These are phyloP conservation scores for Bellardia pandia DNA, from an alignment of 2,888 invertebrate genomes.

Conservation along the genomic window DNA sequence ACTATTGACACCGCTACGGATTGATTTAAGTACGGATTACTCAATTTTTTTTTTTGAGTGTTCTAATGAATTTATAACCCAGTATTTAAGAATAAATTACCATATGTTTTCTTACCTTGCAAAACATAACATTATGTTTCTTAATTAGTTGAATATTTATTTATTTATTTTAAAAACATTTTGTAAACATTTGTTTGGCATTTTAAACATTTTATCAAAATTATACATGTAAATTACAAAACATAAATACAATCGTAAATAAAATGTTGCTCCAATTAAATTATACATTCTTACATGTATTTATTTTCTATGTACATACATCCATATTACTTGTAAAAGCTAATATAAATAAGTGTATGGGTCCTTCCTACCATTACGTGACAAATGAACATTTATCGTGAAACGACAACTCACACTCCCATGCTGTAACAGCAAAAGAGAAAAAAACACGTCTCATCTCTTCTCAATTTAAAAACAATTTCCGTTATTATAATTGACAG, in stretches of 20 bases:
- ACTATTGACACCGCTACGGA: no score
- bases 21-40: no score
- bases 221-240: no score
- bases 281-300: not conserved
- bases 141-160: no score
- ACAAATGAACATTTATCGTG: slow-evolving; percentile 37
- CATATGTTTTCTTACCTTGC: no score
- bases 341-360: not conserved
- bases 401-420: not conserved
- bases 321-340: not conserved
- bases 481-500: slow-evolving; percentile 70
- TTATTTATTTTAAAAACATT: no score
- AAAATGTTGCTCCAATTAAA: slow-evolving; percentile 3
- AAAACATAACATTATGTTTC: no score
- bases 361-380: slow-evolving; percentile 21
- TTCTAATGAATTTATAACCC: no score
- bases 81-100: no score
- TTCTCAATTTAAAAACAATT: slow-evolving; percentile 71
- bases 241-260: not conserved
- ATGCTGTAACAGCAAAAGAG: not conserved
- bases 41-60: no score
- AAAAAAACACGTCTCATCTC: slow-evolving; percentile 43
- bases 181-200: not conserved
- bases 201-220: not conserved
- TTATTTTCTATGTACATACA: not conserved